Percentiles rank a stretch among this genome's conserved stretches.
Evolutionary conservation across 2,797 vertebrate species (phyloP).

Genomic region (Diglossa cyanea): DNA sequence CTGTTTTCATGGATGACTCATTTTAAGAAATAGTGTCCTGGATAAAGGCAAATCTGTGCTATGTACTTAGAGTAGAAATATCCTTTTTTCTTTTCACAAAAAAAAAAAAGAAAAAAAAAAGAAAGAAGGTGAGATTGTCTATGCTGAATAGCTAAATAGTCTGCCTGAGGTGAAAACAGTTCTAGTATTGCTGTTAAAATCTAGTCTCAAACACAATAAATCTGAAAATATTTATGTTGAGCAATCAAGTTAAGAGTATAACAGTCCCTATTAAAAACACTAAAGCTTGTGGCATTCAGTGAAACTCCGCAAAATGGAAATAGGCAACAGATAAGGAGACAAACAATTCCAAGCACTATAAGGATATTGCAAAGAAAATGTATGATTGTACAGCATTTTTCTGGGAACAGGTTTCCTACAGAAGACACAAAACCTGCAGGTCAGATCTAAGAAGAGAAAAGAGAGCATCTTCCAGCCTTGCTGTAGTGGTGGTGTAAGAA

Average conservation of each 20-base stretch:
- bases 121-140: neutral
- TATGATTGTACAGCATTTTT: neutral
- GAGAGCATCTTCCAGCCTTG: neutral
- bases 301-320: neutral
- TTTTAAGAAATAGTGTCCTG: neutral
- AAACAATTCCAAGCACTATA: neutral
- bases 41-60: neutral
- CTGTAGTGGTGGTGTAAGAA: neutral
- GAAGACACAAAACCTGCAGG: neutral
- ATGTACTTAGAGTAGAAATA: neutral
- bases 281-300: neutral
- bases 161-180: neutral
- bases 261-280: neutral
- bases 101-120: no score
- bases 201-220: neutral
- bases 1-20: conserved; percentile 20
- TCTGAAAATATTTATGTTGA: neutral
- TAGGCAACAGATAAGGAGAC: neutral
- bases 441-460: neutral
- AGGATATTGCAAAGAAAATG: neutral
- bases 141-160: neutral
- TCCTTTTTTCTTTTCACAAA: neutral
- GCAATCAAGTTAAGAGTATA: neutral
- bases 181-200: neutral
- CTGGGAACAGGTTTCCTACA: neutral